phyloP scores from a whole-genome alignment of 2,113 vertebrate genomes.

The Laticauda colubrina region DNA sequence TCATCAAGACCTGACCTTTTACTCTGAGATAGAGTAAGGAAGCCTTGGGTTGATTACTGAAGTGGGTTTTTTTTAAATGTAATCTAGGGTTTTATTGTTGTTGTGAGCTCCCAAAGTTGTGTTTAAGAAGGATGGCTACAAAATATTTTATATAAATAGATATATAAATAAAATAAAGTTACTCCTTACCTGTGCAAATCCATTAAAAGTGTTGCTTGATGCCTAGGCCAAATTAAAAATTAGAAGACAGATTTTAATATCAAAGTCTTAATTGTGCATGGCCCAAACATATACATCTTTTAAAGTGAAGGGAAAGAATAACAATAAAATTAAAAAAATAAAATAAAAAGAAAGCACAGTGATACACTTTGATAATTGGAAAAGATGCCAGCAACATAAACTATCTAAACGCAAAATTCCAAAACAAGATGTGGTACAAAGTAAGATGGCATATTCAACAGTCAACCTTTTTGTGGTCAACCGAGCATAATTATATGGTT shows the following conservation, averaged over 20 bases:
- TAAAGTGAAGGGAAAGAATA: slow-evolving; percentile 35
- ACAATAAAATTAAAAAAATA: slow-evolving; percentile 51
- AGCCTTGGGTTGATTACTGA: not conserved
- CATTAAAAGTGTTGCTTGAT: slow-evolving; percentile 80
- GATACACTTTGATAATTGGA: not conserved
- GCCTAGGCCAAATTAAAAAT: slow-evolving; percentile 75
- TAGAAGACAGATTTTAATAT: slow-evolving; percentile 38
- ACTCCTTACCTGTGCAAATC: slow-evolving; percentile 82
- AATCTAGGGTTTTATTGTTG: not conserved
- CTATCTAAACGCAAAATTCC: slow-evolving; percentile 15
- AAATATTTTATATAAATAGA: not conserved
- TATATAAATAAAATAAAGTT: not conserved
- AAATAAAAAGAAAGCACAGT: not conserved
- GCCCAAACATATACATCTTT: slow-evolving; percentile 44
- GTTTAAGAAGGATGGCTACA: not conserved
- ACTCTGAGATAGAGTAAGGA: not conserved
- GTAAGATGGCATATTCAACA: slow-evolving; percentile 40
- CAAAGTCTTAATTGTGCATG: slow-evolving; percentile 47
- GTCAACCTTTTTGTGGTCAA: slow-evolving; percentile 54
- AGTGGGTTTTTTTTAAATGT: not conserved
- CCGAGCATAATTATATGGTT: slow-evolving; percentile 52
- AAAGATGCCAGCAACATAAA: slow-evolving; percentile 2
- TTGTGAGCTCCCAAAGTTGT: not conserved
- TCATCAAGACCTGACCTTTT: not conserved
- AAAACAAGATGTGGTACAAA: slow-evolving; percentile 21